Conservation (phyloP, 2,797 vertebrate species). For the Bufotes viridis region DNA sequence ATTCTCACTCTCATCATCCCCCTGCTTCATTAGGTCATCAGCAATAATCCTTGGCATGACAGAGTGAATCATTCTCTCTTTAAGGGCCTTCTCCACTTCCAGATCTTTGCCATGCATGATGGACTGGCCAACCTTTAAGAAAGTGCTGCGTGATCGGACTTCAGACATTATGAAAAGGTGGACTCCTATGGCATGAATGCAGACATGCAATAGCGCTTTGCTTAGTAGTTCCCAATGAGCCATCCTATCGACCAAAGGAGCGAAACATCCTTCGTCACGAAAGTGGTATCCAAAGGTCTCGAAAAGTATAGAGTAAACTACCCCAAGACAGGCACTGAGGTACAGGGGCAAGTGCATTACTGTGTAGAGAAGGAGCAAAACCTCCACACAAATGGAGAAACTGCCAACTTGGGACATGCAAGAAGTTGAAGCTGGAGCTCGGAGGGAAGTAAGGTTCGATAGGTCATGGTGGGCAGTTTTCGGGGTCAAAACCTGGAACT, state of each 20-base stretch:
- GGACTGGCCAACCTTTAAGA: conserved; percentile 97
- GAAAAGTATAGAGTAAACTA: conserved; percentile 90
- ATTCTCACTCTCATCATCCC: conserved; percentile 92
- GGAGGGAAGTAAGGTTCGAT: conserved; percentile 68
- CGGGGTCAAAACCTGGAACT: conserved; percentile 79
- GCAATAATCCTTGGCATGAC: conserved; percentile 96
- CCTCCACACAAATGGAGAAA: conserved; percentile 94
- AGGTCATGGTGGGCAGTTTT: conserved; percentile 71
- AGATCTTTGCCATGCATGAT: conserved; percentile 99
- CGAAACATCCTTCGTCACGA: conserved; percentile 74
- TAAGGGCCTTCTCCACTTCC: conserved; percentile 97
- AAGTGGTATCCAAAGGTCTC: conserved; percentile 88
- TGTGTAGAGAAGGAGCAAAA: conserved; percentile 91
- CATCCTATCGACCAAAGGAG: conserved; percentile 60
- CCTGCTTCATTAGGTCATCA: conserved; percentile 94
- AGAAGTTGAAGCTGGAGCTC: conserved; percentile 63
- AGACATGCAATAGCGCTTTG: conserved; percentile 90
- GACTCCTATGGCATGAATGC: conserved; percentile 90
- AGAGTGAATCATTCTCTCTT: conserved; percentile 99
- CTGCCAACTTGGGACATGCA: conserved; percentile 93
- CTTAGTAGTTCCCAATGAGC: conserved; percentile 85
- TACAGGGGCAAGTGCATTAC: conserved; percentile 94
- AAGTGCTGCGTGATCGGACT: conserved; percentile 96
- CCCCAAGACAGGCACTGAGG: conserved; percentile 87
- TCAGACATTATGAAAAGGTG: conserved; percentile 98